Evolutionary conservation across 1,140 invertebrate genomes (phyloP), one percentile per base, ranked within the genome.

Genomic region (Chrysopa pallens): DNA sequence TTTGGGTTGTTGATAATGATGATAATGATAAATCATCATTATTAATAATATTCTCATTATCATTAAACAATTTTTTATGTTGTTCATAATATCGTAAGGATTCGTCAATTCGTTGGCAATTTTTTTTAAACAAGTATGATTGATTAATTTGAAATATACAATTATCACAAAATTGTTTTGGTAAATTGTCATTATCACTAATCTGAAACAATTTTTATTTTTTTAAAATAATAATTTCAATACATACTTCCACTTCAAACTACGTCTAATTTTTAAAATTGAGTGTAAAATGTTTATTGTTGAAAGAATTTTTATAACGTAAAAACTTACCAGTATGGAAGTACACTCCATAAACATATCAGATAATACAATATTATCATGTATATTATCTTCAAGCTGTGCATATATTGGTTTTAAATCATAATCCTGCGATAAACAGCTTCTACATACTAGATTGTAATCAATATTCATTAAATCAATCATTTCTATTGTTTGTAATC

Each of bases 301-400:
- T n/a, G n/a, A n/a, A n/a, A n/a, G n/a, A n/a, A n/a, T n/a, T n/a
- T n/a, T n/a, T n/a, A n/a, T n/a, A n/a, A n/a, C n/a, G n/a, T n/a
- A n/a, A n/a, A 14, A 8, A n/a, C 43, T 51, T 33, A 55, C 53
- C 50, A 50, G 39, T 12, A 52, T 36, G 15, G 44, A 40, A 13
- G 47, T 41, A 47, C 48, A 53, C 37, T 4, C 44, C 41, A 53
- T 48, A 37, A 55, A 46, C 51, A 55, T 55, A 45, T 43, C 44
- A 6, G 51, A 44, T 40, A 55, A 11, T 33, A 11, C 4, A 2
- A 33, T 2, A 9, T 9, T 11, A 11, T 33, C 31, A 33, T 33
- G 31, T 31, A 42, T 47, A 36, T 49, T 47, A 9, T 33, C 31
- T 11, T 12, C 31, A 4, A 33, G 6, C 5, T 23, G 17, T 11